A percentile compares a stretch with the other conserved stretches of the same genome.
These are phyloP conservation scores for Ectobius pallidus DNA, from an alignment of 2,888 invertebrate species.

Conservation along the genomic window DNA sequence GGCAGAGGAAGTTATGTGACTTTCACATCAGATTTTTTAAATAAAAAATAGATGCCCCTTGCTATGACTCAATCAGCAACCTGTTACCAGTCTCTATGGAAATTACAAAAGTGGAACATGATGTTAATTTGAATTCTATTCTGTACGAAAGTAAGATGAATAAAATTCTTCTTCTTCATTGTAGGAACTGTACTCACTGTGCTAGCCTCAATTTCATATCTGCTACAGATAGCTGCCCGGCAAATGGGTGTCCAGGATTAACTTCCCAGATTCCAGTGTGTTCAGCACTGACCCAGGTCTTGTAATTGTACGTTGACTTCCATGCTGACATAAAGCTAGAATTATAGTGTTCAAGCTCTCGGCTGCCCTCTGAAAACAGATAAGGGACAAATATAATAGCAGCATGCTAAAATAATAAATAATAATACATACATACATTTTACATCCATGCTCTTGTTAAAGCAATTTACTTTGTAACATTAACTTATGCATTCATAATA, in stretches of 20 bases:
- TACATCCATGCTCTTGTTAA: too few relatives aligned
- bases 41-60: too few relatives aligned
- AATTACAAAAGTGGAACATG: too few relatives aligned
- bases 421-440: background rate
- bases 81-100: too few relatives aligned
- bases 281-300: conserved; percentile 76
- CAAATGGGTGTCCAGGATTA: conserved; percentile 88
- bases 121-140: too few relatives aligned
- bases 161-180: too few relatives aligned
- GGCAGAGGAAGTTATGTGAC: too few relatives aligned
- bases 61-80: too few relatives aligned
- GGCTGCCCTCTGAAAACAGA: conserved; percentile 68
- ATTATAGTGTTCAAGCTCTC: conserved; percentile 90
- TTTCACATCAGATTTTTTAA: too few relatives aligned
- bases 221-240: conserved; percentile 90
- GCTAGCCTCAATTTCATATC: conserved; percentile 91
- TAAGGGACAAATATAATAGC: background rate
- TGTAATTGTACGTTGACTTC: conserved; percentile 87
- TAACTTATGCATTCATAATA: too few relatives aligned
- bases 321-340: conserved; percentile 81
- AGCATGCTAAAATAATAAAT: background rate
- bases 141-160: too few relatives aligned
- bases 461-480: too few relatives aligned
- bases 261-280: conserved; percentile 67
- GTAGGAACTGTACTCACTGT: conserved; percentile 70